Evolutionary conservation across 92 coral and sea anemone species (phyloP).

Genomic region (Paragorgia papillata): DNA sequence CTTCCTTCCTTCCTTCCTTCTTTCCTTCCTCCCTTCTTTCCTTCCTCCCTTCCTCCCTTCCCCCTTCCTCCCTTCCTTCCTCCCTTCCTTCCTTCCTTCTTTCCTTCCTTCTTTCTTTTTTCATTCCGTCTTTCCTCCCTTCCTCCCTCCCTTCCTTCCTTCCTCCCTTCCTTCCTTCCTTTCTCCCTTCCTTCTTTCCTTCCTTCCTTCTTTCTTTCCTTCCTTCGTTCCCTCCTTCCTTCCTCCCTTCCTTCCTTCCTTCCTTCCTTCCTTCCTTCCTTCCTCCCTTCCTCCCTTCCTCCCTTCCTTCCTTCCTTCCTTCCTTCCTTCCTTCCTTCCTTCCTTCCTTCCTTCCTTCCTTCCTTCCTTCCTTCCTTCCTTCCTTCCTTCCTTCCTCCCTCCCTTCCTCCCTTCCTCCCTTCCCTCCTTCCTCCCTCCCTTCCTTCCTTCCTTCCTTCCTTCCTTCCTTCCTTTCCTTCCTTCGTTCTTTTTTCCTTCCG

Average conservation of each 20-base stretch:
- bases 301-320: neutral
- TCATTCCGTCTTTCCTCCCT: neutral
- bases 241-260: too few relatives aligned
- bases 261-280: neutral
- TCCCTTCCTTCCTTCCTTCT: neutral
- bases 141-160: neutral
- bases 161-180: neutral
- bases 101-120: neutral
- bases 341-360: neutral
- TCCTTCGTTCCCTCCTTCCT: neutral
- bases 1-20: neutral
- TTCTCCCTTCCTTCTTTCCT: neutral
- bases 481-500: neutral
- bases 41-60: neutral
- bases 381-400: constrained; percentile 3
- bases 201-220: neutral
- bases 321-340: neutral
- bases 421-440: neutral
- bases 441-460: too few relatives aligned
- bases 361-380: neutral
- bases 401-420: neutral
- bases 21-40: neutral
- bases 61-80: constrained; percentile 4
- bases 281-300: neutral
- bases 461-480: neutral